These are phyloP conservation scores for Brachionus rotundiformis DNA, from an alignment of 1,140 invertebrate genomes.

Conservation along the genomic window DNA sequence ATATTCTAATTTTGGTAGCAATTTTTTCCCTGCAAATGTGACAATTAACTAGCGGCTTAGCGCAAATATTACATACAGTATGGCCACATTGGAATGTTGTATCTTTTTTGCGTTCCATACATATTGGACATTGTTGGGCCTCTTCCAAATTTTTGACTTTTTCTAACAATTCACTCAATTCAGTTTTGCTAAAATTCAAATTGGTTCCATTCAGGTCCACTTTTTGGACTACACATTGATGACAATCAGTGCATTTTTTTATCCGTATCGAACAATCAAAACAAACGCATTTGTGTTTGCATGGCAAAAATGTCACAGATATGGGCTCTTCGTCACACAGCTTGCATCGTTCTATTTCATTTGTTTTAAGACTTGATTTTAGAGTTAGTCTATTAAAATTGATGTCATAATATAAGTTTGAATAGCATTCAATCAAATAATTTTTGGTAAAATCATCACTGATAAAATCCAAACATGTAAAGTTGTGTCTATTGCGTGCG, in stretches of 20 bases:
- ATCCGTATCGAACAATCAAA: slow-evolving; percentile 75
- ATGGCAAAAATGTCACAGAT: slow-evolving; percentile 73
- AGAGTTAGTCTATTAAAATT: background rate
- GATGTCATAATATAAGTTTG: background rate
- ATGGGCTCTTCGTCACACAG: slow-evolving; percentile 73
- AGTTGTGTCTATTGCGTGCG: slow-evolving; percentile 2
- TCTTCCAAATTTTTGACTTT: slow-evolving; percentile 86
- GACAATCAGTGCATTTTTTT: slow-evolving; percentile 78
- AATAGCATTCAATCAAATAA: slow-evolving; percentile 23
- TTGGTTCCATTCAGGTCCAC: background rate
- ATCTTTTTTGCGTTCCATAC: slow-evolving; percentile 72
- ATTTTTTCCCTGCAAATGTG: slow-evolving; percentile 89
- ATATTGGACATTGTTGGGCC: slow-evolving; percentile 72
- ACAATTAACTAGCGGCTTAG: slow-evolving; percentile 78
- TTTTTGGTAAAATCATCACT: slow-evolving; percentile 20
- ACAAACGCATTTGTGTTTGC: slow-evolving; percentile 74
- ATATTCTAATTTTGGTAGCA: slow-evolving; percentile 81
- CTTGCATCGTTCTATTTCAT: slow-evolving; percentile 66
- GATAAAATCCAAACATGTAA: background rate
- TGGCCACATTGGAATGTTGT: slow-evolving; percentile 87
- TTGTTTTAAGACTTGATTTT: background rate
- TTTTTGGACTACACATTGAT: slow-evolving; percentile 66
- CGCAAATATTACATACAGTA: slow-evolving; percentile 78
- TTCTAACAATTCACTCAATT: slow-evolving; percentile 29
- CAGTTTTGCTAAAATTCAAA: slow-evolving; percentile 35